Conservation (phyloP, 2,113 vertebrate genomes). For the Pipra filicauda region DNA sequence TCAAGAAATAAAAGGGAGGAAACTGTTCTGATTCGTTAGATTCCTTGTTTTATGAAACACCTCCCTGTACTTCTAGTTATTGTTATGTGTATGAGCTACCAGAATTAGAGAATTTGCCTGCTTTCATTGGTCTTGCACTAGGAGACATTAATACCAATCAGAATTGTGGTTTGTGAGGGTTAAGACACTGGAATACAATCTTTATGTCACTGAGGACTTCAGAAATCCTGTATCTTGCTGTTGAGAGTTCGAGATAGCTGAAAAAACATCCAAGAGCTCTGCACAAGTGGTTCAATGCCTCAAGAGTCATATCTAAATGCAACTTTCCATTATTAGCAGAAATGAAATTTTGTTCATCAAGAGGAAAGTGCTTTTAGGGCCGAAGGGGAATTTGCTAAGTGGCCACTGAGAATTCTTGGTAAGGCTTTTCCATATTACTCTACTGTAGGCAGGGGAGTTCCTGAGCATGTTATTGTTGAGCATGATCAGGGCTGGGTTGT, state of each 20-base stretch:
- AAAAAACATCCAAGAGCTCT: background rate
- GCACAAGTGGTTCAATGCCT: background rate
- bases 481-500: background rate
- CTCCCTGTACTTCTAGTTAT: background rate
- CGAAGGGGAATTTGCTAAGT: background rate
- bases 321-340: background rate
- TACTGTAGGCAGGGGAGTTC: background rate
- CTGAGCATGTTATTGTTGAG: background rate
- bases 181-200: background rate
- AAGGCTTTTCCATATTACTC: background rate
- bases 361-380: conserved; percentile 7
- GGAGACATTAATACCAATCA: background rate
- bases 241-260: background rate
- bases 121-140: background rate
- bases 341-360: background rate
- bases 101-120: background rate
- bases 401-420: background rate
- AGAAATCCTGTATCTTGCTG: background rate
- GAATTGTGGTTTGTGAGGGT: background rate
- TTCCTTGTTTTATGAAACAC: background rate
- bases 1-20: background rate
- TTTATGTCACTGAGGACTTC: background rate
- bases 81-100: background rate
- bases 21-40: background rate
- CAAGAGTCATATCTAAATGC: background rate